Conservation (phyloP, 2,797 vertebrate genomes). For the Agapornis canus region DNA sequence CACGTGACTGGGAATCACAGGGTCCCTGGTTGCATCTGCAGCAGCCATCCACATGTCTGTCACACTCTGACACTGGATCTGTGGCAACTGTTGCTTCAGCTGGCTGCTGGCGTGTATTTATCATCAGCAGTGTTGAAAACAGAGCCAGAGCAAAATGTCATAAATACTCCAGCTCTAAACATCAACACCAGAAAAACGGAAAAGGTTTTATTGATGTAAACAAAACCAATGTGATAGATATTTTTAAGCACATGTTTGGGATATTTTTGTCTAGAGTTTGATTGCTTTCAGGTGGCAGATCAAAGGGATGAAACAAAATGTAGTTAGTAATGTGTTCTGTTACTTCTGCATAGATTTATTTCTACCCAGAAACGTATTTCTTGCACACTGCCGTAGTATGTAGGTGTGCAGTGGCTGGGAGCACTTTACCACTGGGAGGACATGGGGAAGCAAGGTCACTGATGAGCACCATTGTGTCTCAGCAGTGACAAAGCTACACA, state of each 20-base stretch:
- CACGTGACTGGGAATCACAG: conserved; percentile 43
- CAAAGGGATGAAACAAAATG: background rate
- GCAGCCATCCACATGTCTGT: conserved; percentile 53
- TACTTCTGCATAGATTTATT: background rate
- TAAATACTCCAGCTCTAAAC: background rate
- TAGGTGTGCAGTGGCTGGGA: background rate
- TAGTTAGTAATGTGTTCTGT: background rate
- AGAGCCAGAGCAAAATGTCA: conserved; percentile 31
- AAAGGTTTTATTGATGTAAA: background rate
- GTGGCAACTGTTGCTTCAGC: conserved; percentile 60
- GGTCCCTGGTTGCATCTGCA: background rate
- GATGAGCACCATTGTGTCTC: accelerated
- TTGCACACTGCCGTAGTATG: accelerated
- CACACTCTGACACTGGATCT: conserved; percentile 72
- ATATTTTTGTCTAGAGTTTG: background rate
- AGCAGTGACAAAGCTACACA: background rate
- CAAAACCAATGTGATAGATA: background rate
- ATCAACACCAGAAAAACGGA: background rate
- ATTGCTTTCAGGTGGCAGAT: background rate
- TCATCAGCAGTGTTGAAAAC: conserved; percentile 36
- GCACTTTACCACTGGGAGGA: background rate
- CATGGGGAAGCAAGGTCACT: background rate
- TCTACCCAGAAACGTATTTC: background rate
- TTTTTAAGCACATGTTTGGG: background rate
- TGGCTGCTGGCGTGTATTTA: conserved; percentile 38